A percentile compares a stretch with the other conserved stretches of the same genome.
Conservation (phyloP, 2,797 vertebrate genomes). For the Neomorphus geoffroyi region DNA sequence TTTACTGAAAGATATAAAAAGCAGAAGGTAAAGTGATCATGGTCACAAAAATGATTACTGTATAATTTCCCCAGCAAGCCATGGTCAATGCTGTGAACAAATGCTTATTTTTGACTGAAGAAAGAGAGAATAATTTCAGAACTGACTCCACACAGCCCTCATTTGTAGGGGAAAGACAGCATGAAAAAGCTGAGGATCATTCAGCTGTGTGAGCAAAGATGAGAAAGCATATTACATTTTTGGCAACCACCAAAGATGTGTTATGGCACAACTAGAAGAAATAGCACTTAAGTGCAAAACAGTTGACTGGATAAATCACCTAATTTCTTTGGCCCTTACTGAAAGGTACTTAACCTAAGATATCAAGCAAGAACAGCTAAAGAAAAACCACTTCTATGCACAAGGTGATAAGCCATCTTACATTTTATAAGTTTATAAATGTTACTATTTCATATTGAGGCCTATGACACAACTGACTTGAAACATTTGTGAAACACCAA, state of each 20-base stretch:
- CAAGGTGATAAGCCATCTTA: neutral
- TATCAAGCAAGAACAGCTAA: constrained; percentile 21
- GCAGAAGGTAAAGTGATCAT: neutral
- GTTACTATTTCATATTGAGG: neutral
- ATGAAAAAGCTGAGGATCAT: neutral
- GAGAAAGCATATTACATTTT: neutral
- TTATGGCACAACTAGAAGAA: neutral
- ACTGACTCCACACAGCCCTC: neutral
- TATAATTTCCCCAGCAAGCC: neutral
- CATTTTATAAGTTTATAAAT: neutral
- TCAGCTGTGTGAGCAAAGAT: neutral
- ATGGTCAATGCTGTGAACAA: neutral
- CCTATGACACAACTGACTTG: neutral
- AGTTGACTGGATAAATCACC: neutral
- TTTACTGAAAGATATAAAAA: neutral
- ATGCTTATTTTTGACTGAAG: neutral
- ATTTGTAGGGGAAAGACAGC: neutral
- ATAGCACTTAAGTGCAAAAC: neutral
- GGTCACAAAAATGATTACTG: neutral
- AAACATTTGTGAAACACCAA: neutral
- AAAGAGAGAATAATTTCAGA: neutral
- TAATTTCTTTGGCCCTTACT: constrained; percentile 26
- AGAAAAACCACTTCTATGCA: neutral
- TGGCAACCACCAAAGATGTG: neutral
- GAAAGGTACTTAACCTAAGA: constrained; percentile 1